Conservation (phyloP, 2,113 vertebrate species). For the Illadopsis cleaveri region DNA sequence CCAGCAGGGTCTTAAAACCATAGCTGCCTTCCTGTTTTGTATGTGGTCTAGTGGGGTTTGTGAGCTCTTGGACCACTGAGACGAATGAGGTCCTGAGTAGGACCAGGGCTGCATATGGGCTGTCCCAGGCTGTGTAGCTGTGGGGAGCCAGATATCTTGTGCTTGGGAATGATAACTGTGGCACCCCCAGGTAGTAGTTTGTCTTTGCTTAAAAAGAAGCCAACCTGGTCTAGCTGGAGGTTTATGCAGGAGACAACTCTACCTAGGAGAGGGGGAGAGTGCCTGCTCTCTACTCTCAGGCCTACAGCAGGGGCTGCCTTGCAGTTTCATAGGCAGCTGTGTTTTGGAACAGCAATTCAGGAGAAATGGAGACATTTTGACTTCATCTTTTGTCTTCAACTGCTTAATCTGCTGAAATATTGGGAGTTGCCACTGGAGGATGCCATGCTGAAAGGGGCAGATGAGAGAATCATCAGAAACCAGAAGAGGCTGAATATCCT, state of each 20-base stretch:
- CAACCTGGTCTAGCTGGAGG: background rate
- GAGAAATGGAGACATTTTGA: background rate
- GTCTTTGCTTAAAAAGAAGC: accelerated
- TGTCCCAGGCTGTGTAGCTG: background rate
- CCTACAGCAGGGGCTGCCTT: background rate
- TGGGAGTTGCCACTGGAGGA: background rate
- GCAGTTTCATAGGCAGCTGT: background rate
- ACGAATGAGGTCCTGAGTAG: background rate
- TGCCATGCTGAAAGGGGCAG: background rate
- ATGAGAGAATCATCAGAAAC: background rate
- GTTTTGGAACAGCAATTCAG: background rate
- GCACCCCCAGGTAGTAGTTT: background rate
- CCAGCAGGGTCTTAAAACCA: background rate
- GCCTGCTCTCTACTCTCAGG: background rate
- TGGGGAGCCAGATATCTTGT: background rate
- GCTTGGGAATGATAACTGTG: background rate
- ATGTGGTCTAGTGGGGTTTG: background rate
- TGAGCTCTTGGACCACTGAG: background rate
- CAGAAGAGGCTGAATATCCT: background rate
- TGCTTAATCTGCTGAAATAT: background rate
- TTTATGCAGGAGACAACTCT: background rate
- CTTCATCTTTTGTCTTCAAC: background rate
- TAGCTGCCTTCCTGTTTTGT: background rate
- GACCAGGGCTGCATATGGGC: accelerated
- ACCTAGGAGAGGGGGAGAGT: background rate